Evolutionary conservation across 1,140 invertebrate genomes (phyloP), one percentile per base, ranked within the genome.

Genomic region (Nebria ingens): DNA sequence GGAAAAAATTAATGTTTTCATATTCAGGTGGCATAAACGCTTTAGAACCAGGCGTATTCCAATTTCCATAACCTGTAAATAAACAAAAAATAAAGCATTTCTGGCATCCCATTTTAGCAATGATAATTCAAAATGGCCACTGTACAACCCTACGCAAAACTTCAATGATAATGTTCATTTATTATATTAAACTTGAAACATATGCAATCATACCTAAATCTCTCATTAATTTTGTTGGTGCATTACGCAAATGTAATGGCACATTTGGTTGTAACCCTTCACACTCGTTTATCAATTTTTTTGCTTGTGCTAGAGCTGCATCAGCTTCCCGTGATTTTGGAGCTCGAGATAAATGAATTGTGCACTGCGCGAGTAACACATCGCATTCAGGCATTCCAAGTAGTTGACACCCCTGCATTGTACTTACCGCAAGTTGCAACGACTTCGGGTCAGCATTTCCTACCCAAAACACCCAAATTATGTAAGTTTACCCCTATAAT

Each of bases 341-440:
- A 13, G 87, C 85, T 63, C 84, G 73, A 0, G 89, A 84, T 17
- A 92, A 70, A 67, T 91, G 84, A 19, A 83, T 81, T 19, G 82
- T 83, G 62, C 83, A 86, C 64, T 91, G 86, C 2, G 85, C 84
- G 12, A 93, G 68, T 21, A 87, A 66, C 12, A 89, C 82, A 68
- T 88, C 83, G 68, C 85, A 84, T 62, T 91, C 88, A 0, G 88
- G 88, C 83, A 85, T 86, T 15, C 89, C 89, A 19, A 93, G 74
- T 56, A 87, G 76, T 71, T 91, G 85, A 64, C 87, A 89, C 2
- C 82, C 86, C 57, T 90, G 83, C 72, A 86, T 79, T 12, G 86
- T 83, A 6, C 84, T 75, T 1, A 89, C 79, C 1, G 87, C 86
- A 60, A 86, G 67, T 23, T 71, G 72, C 21, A 81, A 53, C 2